Percentiles rank a stretch among this genome's conserved stretches.
Evolutionary conservation across 2,113 vertebrate genomes (phyloP).

Genomic region (Erinaceus europaeus): DNA sequence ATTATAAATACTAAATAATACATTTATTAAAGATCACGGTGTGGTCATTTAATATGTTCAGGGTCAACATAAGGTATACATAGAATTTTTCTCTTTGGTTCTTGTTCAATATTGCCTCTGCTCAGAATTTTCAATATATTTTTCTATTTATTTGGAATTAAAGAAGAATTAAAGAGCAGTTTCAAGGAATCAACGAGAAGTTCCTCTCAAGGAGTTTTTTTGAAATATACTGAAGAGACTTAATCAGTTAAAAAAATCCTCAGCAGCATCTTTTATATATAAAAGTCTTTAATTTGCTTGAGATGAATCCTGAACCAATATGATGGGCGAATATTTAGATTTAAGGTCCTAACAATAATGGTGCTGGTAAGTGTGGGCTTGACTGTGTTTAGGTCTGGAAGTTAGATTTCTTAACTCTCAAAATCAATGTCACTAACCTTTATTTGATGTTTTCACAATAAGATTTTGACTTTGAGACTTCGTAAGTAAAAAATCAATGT

Average conservation of each 20-base stretch:
- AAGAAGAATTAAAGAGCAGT: not conserved
- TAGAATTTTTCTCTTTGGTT: not conserved
- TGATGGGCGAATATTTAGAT: too few species aligned
- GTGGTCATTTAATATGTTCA: too few species aligned
- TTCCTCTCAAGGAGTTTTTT: conserved; percentile 72
- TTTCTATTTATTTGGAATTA: not conserved
- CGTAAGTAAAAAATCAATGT: conserved; percentile 64
- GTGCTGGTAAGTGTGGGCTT: too few species aligned
- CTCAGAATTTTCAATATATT: not conserved
- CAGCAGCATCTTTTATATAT: not conserved
- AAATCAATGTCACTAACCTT: conserved; percentile 61
- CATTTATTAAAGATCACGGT: too few species aligned
- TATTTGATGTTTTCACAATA: conserved; percentile 55
- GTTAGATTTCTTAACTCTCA: conserved; percentile 56
- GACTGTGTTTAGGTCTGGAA: conserved; percentile 49
- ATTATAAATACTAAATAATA: not conserved
- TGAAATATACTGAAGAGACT: conserved; percentile 65
- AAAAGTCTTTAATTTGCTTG: too few species aligned
- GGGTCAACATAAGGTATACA: not conserved
- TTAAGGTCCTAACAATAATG: too few species aligned
- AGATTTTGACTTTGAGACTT: conserved; percentile 60
- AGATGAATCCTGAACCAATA: too few species aligned
- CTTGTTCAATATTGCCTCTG: not conserved
- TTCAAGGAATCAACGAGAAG: conserved; percentile 41
- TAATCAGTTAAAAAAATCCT: conserved; percentile 76